These are phyloP conservation scores for Psophia crepitans DNA, from an alignment of 2,113 vertebrate species.

Conservation along the genomic window DNA sequence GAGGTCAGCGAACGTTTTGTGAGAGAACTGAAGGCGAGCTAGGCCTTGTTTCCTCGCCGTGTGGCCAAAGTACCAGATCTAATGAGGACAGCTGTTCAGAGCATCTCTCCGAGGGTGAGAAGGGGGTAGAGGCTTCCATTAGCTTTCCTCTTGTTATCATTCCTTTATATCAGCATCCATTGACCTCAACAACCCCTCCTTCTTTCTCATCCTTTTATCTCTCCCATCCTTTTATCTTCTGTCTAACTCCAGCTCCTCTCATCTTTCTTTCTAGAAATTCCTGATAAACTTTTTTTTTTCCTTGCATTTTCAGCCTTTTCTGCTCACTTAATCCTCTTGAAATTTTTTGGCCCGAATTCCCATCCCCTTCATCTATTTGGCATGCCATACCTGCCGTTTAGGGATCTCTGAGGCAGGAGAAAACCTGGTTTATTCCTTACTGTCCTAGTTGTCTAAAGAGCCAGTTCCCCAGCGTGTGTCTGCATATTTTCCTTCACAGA, in stretches of 20 bases:
- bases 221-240: constrained; percentile 1
- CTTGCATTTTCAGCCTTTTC: background rate
- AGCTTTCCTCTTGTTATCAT: background rate
- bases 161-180: background rate
- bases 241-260: background rate
- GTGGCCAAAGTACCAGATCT: background rate
- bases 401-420: background rate
- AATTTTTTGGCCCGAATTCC: background rate
- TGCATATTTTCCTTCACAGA: background rate
- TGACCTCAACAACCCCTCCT: constrained; percentile 3
- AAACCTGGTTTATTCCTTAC: background rate
- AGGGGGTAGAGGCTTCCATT: background rate
- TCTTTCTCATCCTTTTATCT: background rate
- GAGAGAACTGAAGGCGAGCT: background rate
- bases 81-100: background rate
- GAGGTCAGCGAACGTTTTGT: background rate
- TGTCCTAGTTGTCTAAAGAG: background rate
- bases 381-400: background rate
- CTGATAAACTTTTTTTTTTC: background rate
- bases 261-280: constrained; percentile 28
- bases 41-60: background rate
- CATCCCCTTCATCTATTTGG: background rate
- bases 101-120: background rate
- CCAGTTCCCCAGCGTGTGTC: background rate
- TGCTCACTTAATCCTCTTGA: background rate